Base-by-base conservation (phyloP, 2,888 invertebrate genomes). In the Philhelius pedissequus region DNA sequence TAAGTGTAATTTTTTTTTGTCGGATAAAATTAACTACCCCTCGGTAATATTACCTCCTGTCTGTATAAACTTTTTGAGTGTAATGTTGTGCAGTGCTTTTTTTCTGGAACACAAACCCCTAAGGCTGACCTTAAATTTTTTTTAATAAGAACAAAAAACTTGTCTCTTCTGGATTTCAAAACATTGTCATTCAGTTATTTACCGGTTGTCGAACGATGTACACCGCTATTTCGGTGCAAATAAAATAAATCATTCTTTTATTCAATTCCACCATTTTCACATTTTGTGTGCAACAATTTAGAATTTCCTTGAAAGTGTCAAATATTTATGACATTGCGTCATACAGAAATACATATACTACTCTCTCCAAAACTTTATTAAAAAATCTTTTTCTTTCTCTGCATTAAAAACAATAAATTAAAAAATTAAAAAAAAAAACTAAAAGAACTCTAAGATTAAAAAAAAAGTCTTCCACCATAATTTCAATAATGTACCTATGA, bases 181-280 rank as follows among this genome's bases (percentile, higher is more conserved):
- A 82, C 64, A 74, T 32, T 76, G 69, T 78, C 73, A 74, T 74
- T 83, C 73, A 83, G 82, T 83, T 83, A 83, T 78, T 83, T 83
- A 78, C 82, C 82, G 82, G 82, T 83, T 83, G 82, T 74, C 69
- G 77, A 83, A 64, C 62, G 62, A 69, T 56, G 50, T 56, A 78
- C 82, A 74, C 62, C 64, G 50, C 15, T 50, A 60, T 71, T 58
- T 64, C 50, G 15, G 15, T 64, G 38, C 48, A 50, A 50, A 66
- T 7, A 27, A 43, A 56, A 40, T 20, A 43, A 18, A 13, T 38
- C 48, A 18, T 15, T 9, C 40, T 40, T 15, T n/a, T 8, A 8
- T 13, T 48, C 15, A 45, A 45, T 30, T 58, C 56, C 15, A 40
- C 8, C n/a, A 40, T 27, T 43, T 62, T 18, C 6, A 62, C 18